Evolutionary conservation across 1,140 invertebrate genomes (phyloP), one percentile per base, ranked within the genome.

Genomic region (Bombus affinis): DNA sequence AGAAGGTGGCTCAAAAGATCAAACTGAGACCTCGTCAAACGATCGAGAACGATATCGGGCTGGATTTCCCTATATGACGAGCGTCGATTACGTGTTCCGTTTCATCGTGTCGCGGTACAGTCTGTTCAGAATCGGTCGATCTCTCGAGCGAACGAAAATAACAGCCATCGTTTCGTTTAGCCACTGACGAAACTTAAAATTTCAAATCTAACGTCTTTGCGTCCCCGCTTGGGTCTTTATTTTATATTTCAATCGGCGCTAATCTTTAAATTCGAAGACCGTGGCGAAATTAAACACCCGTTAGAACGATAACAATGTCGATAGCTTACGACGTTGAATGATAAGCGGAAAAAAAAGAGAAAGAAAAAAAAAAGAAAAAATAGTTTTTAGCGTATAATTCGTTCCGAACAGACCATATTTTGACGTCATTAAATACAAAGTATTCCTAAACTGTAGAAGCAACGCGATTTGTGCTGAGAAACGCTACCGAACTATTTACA

Each of bases 1-100:
- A 84, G 88, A 91, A 90, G 87, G 84, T 84, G 85, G 81, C 81
- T 91, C 66, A 75, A 85, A 86, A 84, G 88, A 89, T 87, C 82
- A 84, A 88, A 76, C 76, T 42, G 84, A 81, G 0, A 70, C 70
- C 82, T 79, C 32, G 83, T 80, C 80, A 47, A 86, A 75, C 78
- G 85, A 76, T 73, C 85, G 57, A 76, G 37, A 88, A 84, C 59
- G 65, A 85, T 39, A 77, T 82, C 71, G 53, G 70, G n/a, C 15
- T 44, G 35, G n/a, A 72, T 68, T 59, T 3, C 32, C 8, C 39
- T 22, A 53, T 28, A 62, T 37, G 8, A 37, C 59, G 66, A 57
- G 53, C 8, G n/a, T 59, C 47, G 13, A 13, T 28, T 6, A 22
- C 57, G 39, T 18, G 32, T 53, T 68, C 44, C 59, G 32, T 53